phyloP scores from a whole-genome alignment of 64 coral and sea anemone genomes.

The Montipora capricornis region DNA sequence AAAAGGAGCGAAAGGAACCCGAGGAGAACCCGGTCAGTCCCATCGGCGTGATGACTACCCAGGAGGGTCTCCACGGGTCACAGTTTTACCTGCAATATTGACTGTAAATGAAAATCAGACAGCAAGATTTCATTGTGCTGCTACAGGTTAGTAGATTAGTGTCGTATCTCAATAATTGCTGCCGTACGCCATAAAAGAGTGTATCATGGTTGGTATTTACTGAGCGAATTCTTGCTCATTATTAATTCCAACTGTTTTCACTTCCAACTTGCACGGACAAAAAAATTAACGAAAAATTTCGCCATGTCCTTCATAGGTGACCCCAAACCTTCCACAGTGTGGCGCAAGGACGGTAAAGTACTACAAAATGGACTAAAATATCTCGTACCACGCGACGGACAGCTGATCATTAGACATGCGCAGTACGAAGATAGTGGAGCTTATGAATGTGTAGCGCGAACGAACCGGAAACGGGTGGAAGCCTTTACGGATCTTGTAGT shows the following conservation, averaged over 20 bases:
- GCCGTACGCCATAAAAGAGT: too few species aligned
- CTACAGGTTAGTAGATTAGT: not conserved
- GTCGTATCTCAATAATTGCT: not conserved
- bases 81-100: constrained; percentile 48
- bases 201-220: too few species aligned
- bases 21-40: not conserved
- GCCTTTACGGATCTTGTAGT: constrained; percentile 50
- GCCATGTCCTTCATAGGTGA: not conserved
- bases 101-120: constrained; percentile 63
- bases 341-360: constrained; percentile 33
- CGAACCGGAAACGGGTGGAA: constrained; percentile 29
- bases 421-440: constrained; percentile 55
- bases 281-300: not conserved
- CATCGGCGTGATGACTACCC: not conserved
- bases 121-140: constrained; percentile 51
- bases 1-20: constrained; percentile 5
- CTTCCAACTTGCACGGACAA: too few species aligned
- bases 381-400: not conserved
- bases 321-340: constrained; percentile 29
- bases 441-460: constrained; percentile 66
- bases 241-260: too few species aligned
- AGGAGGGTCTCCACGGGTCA: not conserved
- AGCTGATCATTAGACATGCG: constrained; percentile 29
- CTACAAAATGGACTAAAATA: constrained; percentile 11
- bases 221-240: too few species aligned